Evolutionary conservation across 2,113 vertebrate species (phyloP), one percentile per base, ranked within the genome.

Genomic region (Vidua macroura): DNA sequence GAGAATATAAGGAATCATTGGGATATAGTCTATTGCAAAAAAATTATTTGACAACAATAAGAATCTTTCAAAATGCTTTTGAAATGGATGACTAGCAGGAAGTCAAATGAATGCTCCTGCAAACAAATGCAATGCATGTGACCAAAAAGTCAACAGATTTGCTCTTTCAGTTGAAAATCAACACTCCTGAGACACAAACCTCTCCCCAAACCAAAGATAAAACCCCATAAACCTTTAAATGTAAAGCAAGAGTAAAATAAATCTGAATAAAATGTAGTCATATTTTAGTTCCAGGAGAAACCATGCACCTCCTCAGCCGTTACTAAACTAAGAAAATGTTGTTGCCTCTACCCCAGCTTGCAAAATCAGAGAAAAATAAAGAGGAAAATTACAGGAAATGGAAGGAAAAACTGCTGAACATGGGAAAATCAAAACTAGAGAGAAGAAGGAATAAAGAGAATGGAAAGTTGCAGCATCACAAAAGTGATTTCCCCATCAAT

Each of bases 101-200:
- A 79, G 73, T 79, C 58, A 92, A 90, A 86, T 75, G 33, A 88
- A 93, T 76, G 66, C 6, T 79, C 62, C 66, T 81, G 44, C 62
- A 86, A 91, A 62, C 53, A 91, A 86, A 87, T 82, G 56, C 72
- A 89, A 78, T 84, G 69, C 69, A 64, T 49, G 22, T 69, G 49
- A 96, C 83, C 23, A 86, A 72, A 84, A 90, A 88, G 64, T 90
- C 55, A 94, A 88, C 51, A 83, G 43, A 41, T 52, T 88, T 86
- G 12, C 60, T 80, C 30, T 95, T 88, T 94, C 68, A n/a, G 19
- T 77, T 82, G 66, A 92, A 92, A 93, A 75, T 75, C 48, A 84
- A 24, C 9, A n/a, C 39, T 70, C 33, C 44, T 55, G 60, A 92
- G 63, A 83, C 15, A 79, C 35, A 77, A 88, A 78, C 13, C 18